Conservation (phyloP, 2,113 vertebrate species). For the Ptilonorhynchus violaceus region DNA sequence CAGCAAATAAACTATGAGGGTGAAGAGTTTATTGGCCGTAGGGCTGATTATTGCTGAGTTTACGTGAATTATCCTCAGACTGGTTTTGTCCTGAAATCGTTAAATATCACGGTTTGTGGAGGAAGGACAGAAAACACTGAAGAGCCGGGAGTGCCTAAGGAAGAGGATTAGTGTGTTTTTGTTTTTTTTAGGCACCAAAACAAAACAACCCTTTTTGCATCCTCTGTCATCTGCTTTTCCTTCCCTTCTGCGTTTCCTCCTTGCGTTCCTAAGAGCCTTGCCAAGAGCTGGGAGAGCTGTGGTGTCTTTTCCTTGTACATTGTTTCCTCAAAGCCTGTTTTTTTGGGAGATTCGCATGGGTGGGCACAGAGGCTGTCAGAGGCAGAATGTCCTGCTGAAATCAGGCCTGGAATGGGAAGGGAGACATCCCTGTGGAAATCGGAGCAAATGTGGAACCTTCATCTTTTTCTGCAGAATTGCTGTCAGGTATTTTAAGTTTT, state of each 20-base stretch:
- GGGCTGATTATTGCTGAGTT: constrained; percentile 4
- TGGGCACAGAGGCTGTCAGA: background rate
- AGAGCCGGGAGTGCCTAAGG: background rate
- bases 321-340: background rate
- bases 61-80: background rate
- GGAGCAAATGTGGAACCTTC: background rate
- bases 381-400: background rate
- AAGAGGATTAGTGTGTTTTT: background rate
- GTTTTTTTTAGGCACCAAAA: background rate
- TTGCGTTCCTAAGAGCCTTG: background rate
- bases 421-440: background rate
- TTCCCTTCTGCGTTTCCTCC: constrained; percentile 50
- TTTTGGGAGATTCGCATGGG: background rate
- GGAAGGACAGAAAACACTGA: background rate
- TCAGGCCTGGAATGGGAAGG: background rate
- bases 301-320: background rate
- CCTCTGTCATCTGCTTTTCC: constrained; percentile 54
- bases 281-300: background rate
- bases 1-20: constrained; percentile 3
- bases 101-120: background rate
- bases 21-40: constrained; percentile 48
- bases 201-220: constrained; percentile 25
- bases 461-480: background rate
- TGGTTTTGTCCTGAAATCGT: background rate
- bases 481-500: background rate